phyloP scores from a whole-genome alignment of 2,797 vertebrate genomes.

The Pangasius sanitwongsei region DNA sequence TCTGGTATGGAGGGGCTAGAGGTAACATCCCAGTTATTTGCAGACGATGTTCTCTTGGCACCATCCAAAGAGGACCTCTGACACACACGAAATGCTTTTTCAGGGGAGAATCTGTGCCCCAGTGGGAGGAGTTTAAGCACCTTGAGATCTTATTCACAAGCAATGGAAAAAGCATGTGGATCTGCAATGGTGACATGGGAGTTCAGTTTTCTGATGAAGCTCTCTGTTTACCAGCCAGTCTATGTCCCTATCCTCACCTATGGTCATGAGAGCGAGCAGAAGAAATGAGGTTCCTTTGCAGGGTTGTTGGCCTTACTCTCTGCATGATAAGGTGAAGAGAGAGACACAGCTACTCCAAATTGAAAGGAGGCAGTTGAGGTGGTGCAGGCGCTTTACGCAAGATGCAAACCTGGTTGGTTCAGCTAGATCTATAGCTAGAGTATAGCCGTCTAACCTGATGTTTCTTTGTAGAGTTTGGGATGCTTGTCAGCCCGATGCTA shows the following conservation, averaged over 20 bases:
- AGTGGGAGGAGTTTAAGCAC: neutral
- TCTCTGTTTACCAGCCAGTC: neutral
- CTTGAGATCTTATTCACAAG: neutral
- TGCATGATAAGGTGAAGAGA: neutral
- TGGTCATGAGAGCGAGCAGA: neutral
- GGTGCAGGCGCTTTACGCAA: neutral
- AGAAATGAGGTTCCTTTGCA: neutral
- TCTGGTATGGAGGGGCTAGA: neutral
- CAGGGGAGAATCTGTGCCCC: neutral
- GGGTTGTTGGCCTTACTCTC: neutral
- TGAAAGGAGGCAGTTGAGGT: neutral
- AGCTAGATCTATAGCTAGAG: neutral
- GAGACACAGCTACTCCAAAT: neutral
- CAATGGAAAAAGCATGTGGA: neutral
- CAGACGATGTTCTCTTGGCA: neutral
- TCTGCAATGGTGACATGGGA: neutral
- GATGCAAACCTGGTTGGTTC: neutral
- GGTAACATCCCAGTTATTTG: neutral
- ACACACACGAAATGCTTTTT: neutral
- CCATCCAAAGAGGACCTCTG: neutral
- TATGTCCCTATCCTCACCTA: neutral
- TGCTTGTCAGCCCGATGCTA: neutral
- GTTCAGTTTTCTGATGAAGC: too few relatives aligned
- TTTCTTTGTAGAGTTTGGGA: neutral
- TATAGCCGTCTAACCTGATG: neutral